Base-by-base conservation (phyloP, 2,797 vertebrate genomes). In the Cyprinodon diabolis region DNA sequence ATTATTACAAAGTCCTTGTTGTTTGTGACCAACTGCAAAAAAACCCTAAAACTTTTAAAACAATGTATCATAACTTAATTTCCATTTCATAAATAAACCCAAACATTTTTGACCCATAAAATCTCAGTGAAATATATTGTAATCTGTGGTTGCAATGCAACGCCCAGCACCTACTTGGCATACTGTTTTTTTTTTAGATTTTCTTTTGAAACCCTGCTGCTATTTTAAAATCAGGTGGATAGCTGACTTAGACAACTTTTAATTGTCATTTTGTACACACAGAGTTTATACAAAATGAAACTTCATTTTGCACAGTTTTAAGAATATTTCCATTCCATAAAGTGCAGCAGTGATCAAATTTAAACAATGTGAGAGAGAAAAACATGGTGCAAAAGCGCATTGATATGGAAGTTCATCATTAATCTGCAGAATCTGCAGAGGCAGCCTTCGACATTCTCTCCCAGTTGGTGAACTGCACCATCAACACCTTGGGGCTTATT, bases 391-490 rank as follows among this genome's bases (percentile, higher is more conserved):
- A 30, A 30, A 30, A 30, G 25, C 25, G 25, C 25, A 30, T 30
- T 30, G 25, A 30, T 30, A 30, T 30, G 25, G 25, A 30, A 30
- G 25, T 30, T 30, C 25, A 30, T 1, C 25, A 30, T 30, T 30
- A 30, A 30, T 30, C 25, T 69, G 96, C 94, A 21, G 95, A 97
- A 67, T 97, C 96, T 84, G 96, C 96, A 79, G 97, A 97, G 93
- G 95, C 96, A 54, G 96, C 96, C 45, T 97, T 96, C 90, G 87
- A 95, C 86, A 96, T 97, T 70, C 95, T 70, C 95, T 97, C 96
- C 78, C 96, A 97, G 89, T 80, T 97, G 86, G 96, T 97, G 67
- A 97, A 97, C 81, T 97, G 96, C 84, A 96, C 96, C 81, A 94
- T 97, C 85, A 96, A 96, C 89, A 97, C 96, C 0, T 87, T 96